Base-by-base conservation (phyloP, 2,888 invertebrate species). In the Euzetes globulus region DNA sequence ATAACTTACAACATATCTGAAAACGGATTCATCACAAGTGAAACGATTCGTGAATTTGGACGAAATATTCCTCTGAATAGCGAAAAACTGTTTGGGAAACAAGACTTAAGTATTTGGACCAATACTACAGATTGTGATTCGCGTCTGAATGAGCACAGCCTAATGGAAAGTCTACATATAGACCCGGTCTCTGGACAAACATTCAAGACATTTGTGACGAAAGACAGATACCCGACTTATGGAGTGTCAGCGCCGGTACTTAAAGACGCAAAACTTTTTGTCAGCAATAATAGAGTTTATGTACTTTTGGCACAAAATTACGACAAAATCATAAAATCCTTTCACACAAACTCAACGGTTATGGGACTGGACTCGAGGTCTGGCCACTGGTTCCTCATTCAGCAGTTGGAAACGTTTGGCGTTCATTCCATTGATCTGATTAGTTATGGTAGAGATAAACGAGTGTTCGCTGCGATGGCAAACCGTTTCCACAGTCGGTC, bases 181-280 rank as follows among this genome's bases (percentile, higher is more conserved):
- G 70, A 70, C 60, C 27, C 17, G 11, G 19, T 60, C 27, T 27
- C 60, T 29, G 27, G 22, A 17, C 25, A 29, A n/a, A 7, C 41
- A n/a, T 25, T 37, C 33, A 70, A 22, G 19, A 29, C 25, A 70
- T 37, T 29, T 33, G 27, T 45, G 15, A 27, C 60, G 6, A 25
- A 27, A 15, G 70, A 70, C n/a, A 70, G 27, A 41, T 70, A 70
- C 25, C 47, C 70, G 4, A 25, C 70, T 70, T 27, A 41, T 37
- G 11, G 13, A 70, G 27, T 17, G 6, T 17, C 19, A 45, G 19
- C 37, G 15, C 70, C 37, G 17, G 19, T 45, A 15, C 27, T 70
- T 22, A 50, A 60, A 72, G 72, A 72, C 33, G 72, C 60, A 17
- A 55, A 58, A 33, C 58, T 72, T 33, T 72, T 72, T 45, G 58